phyloP scores from a whole-genome alignment of 92 coral and sea anemone genomes.

The Anthopleura xanthogrammica region DNA sequence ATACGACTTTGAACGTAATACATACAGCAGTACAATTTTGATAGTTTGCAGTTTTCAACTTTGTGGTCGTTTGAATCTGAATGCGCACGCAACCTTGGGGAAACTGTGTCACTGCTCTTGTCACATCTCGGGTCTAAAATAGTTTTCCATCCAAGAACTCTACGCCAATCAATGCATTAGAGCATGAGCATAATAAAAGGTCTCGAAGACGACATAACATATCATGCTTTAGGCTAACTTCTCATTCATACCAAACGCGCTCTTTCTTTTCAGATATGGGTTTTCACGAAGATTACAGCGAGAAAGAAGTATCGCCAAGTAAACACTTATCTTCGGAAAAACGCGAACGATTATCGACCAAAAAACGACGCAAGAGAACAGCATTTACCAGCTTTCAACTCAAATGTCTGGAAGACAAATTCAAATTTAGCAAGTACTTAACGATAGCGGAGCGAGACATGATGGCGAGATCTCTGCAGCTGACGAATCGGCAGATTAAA shows the following conservation, averaged over 20 bases:
- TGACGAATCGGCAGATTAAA: slow-evolving; percentile 93
- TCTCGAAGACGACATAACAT: no score
- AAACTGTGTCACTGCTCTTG: no score
- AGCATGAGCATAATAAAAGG: no score
- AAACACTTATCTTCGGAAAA: slow-evolving; percentile 14
- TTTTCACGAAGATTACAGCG: slow-evolving; percentile 23
- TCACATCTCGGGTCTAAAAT: no score
- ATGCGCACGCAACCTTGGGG: no score
- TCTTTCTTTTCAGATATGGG: slow-evolving; percentile 19
- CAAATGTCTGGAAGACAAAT: slow-evolving; percentile 93
- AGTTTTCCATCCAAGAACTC: no score
- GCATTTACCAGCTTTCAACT: slow-evolving; percentile 97
- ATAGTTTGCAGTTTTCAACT: no score
- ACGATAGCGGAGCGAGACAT: slow-evolving; percentile 97
- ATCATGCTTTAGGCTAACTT: no score
- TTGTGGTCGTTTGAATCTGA: no score
- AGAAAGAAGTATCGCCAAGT: slow-evolving; percentile 8
- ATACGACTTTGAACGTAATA: no score
- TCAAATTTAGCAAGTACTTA: slow-evolving; percentile 92
- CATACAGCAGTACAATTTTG: no score
- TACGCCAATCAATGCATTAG: no score
- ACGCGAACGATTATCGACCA: slow-evolving; percentile 46
- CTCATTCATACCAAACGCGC: background rate
- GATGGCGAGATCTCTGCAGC: slow-evolving; percentile 90
- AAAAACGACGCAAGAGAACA: slow-evolving; percentile 83